Conservation (phyloP, 2,888 invertebrate genomes). For the Diaphora mendica region DNA sequence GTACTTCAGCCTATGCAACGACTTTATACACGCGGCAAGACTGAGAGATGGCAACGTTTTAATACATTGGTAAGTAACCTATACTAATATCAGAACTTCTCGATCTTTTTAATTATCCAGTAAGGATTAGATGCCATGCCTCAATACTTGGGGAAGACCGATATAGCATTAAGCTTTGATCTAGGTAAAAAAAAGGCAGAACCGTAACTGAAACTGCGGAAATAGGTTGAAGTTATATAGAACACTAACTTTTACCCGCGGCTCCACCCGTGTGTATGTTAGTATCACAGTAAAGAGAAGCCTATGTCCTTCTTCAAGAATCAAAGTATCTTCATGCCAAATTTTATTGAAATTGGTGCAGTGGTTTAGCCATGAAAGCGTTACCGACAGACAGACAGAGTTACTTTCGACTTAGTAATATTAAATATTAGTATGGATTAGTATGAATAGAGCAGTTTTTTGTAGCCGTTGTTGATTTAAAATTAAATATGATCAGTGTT, state of each 20-base stretch:
- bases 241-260: not conserved
- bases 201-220: not conserved
- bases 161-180: not conserved
- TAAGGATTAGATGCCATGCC: not conserved
- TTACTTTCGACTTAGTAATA: no score
- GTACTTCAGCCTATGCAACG: constrained; percentile 97
- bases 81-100: not conserved
- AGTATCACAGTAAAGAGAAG: no score
- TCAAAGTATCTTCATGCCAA: no score
- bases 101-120: not conserved
- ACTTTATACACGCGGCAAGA: constrained; percentile 97
- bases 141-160: not conserved
- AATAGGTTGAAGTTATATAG: not conserved
- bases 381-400: no score
- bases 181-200: not conserved
- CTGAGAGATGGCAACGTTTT: constrained; percentile 95
- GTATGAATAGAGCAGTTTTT: no score
- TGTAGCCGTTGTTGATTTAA: no score
- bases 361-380: no score
- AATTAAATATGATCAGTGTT: no score
- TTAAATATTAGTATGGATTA: no score
- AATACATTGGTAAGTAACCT: constrained; percentile 93
- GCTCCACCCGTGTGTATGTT: no score
- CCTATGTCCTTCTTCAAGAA: no score
- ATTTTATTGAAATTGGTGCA: no score